Base-by-base conservation (phyloP, 2,113 vertebrate genomes). In the Tylochromis polylepis region DNA sequence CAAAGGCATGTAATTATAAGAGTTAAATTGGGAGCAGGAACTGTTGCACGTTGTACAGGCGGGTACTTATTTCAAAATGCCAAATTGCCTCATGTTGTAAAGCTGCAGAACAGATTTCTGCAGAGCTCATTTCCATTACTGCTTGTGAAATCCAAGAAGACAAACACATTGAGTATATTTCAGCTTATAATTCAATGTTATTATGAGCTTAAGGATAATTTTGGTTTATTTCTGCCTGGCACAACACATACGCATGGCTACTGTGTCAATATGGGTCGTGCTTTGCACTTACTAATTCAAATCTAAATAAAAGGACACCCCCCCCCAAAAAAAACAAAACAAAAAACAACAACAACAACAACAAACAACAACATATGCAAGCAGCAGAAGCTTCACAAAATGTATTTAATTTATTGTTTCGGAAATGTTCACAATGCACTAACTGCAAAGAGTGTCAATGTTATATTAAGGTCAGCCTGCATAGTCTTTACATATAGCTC, bases 1-100 rank as follows among this genome's bases (percentile, higher is more conserved):
- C 90, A 89, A 77, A 88, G 79, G 83, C 93, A 67, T 92, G 87
- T 92, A 93, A 93, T 93, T 91, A 90, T 81, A 85, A 36, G 85
- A 91, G 91, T 87, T 79, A 89, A 86, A 90, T 83, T 89, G 87
- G 79, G 90, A 88, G 82, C 77, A 36, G 82, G 67, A 85, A 78
- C 84, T 51, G 78, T 77, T 77, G 70, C 70, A 85, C 8, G 15
- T 56, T 16, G 8, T 67, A 78, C 57, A 77, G 72, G 83, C 53
- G 15, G 56, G 8, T 14, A 46, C 72, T 70, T 82, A 57, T 83
- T 90, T 80, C 29, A 80, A 70, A 92, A 89, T 20, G 79, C 84
- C 88, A 89, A 89, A 88, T 83, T 38, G 62, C 72, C 53, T 89
- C 18, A 77, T 79, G 79, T 58, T 87, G 56, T 55, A 41, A 82